Evolutionary conservation across 1,140 invertebrate genomes (phyloP).

Genomic region (Argopecten irradians): DNA sequence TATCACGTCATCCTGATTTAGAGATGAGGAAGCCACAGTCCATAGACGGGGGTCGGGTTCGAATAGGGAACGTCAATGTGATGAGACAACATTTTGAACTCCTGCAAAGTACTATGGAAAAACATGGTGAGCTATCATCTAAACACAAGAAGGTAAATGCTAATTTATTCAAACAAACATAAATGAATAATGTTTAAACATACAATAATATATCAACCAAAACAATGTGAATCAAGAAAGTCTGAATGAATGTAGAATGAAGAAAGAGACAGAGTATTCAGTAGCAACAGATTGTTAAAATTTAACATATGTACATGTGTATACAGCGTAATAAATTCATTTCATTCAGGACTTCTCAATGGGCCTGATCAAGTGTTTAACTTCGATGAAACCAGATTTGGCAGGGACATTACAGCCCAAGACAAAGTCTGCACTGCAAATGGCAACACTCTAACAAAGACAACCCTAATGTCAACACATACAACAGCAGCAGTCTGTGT

Average conservation of each 20-base stretch:
- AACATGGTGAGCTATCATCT: background rate
- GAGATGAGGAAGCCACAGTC: background rate
- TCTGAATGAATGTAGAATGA: too few relatives aligned
- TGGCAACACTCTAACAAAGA: background rate
- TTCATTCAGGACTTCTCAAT: background rate
- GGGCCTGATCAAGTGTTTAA: background rate
- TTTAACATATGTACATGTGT: too few relatives aligned
- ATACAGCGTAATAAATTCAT: too few relatives aligned
- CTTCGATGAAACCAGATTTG: background rate
- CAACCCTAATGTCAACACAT: background rate
- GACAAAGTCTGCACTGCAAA: background rate
- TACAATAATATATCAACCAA: too few relatives aligned
- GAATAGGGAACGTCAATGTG: background rate
- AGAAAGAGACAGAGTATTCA: too few relatives aligned
- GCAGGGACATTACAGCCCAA: background rate
- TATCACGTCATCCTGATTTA: background rate
- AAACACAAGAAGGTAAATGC: too few relatives aligned
- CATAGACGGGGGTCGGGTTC: background rate
- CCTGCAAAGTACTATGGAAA: background rate
- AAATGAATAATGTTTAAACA: too few relatives aligned
- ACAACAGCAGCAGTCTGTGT: background rate
- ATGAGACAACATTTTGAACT: slow-evolving; percentile 26
- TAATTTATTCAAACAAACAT: too few relatives aligned
- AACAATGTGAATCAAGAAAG: too few relatives aligned
- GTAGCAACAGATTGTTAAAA: too few relatives aligned